phyloP scores from a whole-genome alignment of 2,888 invertebrate genomes.

The Pammene aurita region DNA sequence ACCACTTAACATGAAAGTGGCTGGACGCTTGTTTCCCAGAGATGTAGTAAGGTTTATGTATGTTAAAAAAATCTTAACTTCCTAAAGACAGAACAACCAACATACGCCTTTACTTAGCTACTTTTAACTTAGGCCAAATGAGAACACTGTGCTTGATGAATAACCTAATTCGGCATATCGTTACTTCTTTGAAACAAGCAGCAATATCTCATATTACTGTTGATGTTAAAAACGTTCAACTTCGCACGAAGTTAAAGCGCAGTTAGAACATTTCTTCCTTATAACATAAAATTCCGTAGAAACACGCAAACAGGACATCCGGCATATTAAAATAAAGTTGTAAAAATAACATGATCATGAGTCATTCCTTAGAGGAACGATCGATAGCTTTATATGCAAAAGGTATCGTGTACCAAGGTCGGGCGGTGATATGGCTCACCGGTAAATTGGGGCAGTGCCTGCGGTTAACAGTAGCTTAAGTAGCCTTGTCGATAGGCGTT shows the following conservation, averaged over 20 bases:
- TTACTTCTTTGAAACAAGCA: constrained; percentile 4
- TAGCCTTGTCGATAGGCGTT: constrained; percentile 41
- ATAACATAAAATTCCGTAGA: constrained; percentile 2
- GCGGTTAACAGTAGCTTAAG: constrained; percentile 26
- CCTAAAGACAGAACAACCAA: no score
- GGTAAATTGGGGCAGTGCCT: constrained; percentile 66
- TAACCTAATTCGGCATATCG: constrained; percentile 8
- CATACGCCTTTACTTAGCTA: no score
- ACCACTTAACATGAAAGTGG: no score
- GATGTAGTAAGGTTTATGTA: no score
- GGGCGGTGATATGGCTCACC: constrained; percentile 60
- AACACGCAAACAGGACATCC: constrained; percentile 30
- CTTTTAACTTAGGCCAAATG: no score
- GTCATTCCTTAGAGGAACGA: constrained; percentile 57
- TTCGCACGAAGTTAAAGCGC: neutral
- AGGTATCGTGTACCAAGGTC: constrained; percentile 69
- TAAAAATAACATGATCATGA: constrained; percentile 48
- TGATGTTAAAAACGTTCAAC: neutral
- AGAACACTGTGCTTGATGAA: neutral
- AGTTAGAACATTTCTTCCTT: neutral
- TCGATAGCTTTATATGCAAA: constrained; percentile 67
- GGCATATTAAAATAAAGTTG: constrained; percentile 33
- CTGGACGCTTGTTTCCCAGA: no score
- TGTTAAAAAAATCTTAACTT: no score
- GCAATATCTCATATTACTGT: neutral